phyloP scores from a whole-genome alignment of 2,888 invertebrate species.

The Scaptomyza caliginosa region DNA sequence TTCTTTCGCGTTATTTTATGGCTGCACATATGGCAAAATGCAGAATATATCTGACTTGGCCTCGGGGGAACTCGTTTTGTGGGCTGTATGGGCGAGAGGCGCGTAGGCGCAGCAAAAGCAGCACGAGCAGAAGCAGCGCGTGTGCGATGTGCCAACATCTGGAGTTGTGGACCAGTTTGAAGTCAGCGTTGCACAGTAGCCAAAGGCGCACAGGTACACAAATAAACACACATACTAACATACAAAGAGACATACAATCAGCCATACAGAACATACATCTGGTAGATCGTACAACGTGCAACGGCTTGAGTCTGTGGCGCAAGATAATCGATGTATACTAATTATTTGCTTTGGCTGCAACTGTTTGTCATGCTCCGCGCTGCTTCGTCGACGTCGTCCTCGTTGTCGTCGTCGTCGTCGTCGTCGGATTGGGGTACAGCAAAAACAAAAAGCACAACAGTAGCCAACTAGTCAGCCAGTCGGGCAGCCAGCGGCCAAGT shows the following conservation, averaged over 20 bases:
- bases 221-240: neutral
- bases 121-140: conserved; percentile 47
- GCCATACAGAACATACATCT: conserved; percentile 17
- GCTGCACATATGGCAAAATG: conserved; percentile 67
- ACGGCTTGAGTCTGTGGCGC: conserved; percentile 55
- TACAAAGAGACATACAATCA: neutral
- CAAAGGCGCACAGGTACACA: conserved; percentile 50
- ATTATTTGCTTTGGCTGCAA: conserved; percentile 79
- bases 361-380: conserved; percentile 74
- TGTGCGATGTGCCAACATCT: conserved; percentile 76
- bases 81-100: conserved; percentile 57
- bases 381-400: conserved; percentile 22
- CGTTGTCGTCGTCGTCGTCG: conserved; percentile 13
- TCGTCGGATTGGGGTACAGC: conserved; percentile 60
- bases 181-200: conserved; percentile 60
- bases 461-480: conserved; percentile 18
- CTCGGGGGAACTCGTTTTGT: conserved; percentile 72
- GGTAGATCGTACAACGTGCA: conserved; percentile 5
- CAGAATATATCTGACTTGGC: conserved; percentile 39
- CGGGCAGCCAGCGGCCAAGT: conserved; percentile 1
- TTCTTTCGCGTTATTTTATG: conserved; percentile 69
- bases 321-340: conserved; percentile 79
- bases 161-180: conserved; percentile 70
- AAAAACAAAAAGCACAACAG: conserved; percentile 73
- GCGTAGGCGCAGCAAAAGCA: conserved; percentile 59